phyloP scores from a whole-genome alignment of 2,888 invertebrate genomes.

The Linhomoeus sp. region DNA sequence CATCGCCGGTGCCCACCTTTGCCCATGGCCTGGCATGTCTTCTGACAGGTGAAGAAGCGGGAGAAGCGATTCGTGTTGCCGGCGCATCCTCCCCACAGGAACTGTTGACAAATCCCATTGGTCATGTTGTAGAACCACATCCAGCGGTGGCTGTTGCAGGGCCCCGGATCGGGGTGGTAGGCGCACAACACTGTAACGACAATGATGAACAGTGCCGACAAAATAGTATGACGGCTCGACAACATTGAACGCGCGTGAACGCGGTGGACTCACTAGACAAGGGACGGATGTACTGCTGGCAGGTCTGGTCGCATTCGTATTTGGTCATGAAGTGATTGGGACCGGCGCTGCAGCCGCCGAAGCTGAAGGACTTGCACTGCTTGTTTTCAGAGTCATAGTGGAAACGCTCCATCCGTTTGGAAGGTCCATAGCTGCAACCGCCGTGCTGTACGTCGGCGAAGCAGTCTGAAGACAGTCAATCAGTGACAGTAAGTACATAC shows the following conservation, averaged over 20 bases:
- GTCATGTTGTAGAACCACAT: conserved; percentile 22
- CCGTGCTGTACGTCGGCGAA: too few species aligned
- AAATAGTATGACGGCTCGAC: too few species aligned
- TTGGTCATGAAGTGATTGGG: not conserved
- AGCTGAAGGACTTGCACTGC: conserved; percentile 6
- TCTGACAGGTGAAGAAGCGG: conserved; percentile 17
- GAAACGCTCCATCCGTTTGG: conserved; percentile 2
- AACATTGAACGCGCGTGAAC: too few species aligned
- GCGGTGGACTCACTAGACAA: too few species aligned
- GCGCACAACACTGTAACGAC: too few species aligned
- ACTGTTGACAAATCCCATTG: conserved; percentile 18
- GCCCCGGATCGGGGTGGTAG: too few species aligned
- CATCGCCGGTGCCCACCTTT: conserved; percentile 7
- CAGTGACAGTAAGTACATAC: too few species aligned
- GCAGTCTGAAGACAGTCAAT: too few species aligned
- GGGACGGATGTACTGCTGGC: not conserved
- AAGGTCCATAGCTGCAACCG: too few species aligned
- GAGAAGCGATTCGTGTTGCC: conserved; percentile 21
- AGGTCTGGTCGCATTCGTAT: not conserved
- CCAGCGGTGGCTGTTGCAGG: too few species aligned
- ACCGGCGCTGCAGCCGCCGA: not conserved
- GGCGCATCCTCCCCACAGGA: conserved; percentile 20
- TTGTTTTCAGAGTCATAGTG: conserved; percentile 9
- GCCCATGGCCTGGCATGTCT: conserved; percentile 17
- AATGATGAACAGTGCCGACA: too few species aligned